These are phyloP conservation scores for Lycocerus yunnanus DNA, from an alignment of 2,888 invertebrate genomes.

Conservation along the genomic window DNA sequence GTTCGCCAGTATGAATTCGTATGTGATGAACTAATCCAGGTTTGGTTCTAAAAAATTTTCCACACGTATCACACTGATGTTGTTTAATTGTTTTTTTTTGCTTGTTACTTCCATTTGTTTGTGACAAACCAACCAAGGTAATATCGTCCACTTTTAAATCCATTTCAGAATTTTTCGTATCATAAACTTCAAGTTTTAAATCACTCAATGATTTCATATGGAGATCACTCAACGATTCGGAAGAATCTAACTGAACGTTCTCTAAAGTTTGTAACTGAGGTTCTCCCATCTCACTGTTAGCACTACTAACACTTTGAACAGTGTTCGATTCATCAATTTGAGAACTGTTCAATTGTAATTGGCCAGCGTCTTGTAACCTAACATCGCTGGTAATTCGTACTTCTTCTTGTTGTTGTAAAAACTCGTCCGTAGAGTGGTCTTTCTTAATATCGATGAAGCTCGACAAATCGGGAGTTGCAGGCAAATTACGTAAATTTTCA, in stretches of 20 bases:
- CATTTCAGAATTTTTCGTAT: slow-evolving; percentile 39
- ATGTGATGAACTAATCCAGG: slow-evolving; percentile 55
- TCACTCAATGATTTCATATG: slow-evolving; percentile 39
- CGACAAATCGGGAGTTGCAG: slow-evolving; percentile 45
- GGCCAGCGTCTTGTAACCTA: slow-evolving; percentile 1
- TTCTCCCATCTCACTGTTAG: slow-evolving; percentile 23
- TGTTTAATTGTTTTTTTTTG: slow-evolving; percentile 44
- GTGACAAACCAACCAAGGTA: slow-evolving; percentile 33
- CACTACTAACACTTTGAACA: slow-evolving; percentile 11
- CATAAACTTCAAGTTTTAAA: slow-evolving; percentile 45
- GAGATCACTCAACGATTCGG: slow-evolving; percentile 23
- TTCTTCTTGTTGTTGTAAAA: slow-evolving; percentile 6
- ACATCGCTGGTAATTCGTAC: neutral
- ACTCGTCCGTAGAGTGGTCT: slow-evolving; percentile 28
- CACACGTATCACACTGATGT: slow-evolving; percentile 55
- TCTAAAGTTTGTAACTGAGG: slow-evolving; percentile 37
- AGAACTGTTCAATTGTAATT: neutral
- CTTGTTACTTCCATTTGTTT: slow-evolving; percentile 16
- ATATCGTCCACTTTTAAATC: slow-evolving; percentile 43
- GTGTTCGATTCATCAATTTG: slow-evolving; percentile 3
- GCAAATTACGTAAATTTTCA: slow-evolving; percentile 45
- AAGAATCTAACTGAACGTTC: slow-evolving; percentile 40
- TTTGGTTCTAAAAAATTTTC: slow-evolving; percentile 53
- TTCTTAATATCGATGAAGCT: slow-evolving; percentile 49
- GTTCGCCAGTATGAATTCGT: slow-evolving; percentile 54